These are phyloP conservation scores for Colius striatus DNA, from an alignment of 2,113 vertebrate species.

Conservation along the genomic window DNA sequence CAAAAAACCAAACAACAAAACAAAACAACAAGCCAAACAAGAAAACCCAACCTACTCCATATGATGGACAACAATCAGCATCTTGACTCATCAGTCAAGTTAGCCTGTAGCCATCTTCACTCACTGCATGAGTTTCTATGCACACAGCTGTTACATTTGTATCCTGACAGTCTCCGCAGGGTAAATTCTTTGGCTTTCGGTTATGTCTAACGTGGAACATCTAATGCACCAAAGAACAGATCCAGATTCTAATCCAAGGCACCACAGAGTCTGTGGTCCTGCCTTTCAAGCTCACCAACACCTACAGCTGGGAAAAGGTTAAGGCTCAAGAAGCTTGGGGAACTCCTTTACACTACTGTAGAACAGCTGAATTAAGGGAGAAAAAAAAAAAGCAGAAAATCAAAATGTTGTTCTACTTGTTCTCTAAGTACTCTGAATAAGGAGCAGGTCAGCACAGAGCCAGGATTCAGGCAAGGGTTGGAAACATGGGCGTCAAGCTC, in stretches of 20 bases:
- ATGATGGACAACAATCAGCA: constrained; percentile 44
- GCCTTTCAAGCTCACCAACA: not conserved
- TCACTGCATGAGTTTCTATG: constrained; percentile 39
- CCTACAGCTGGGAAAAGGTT: not conserved
- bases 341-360: not conserved
- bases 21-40: not conserved
- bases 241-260: not conserved
- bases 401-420: not conserved
- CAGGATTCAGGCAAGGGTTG: not conserved
- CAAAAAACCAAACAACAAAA: not conserved
- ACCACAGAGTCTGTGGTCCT: not conserved
- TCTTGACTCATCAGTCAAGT: constrained; percentile 32
- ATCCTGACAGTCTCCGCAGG: not conserved
- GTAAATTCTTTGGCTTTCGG: constrained; percentile 58
- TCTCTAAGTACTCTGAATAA: not conserved
- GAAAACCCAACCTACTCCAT: not conserved
- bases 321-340: constrained; percentile 13
- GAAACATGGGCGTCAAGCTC: not conserved
- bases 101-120: not conserved
- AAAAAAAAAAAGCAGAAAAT: not conserved
- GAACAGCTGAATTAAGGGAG: not conserved
- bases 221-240: constrained; percentile 26
- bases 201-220: not conserved
- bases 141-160: not conserved
- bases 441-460: not conserved